Conservation (phyloP, 2,113 vertebrate genomes). For the Brachyhypopomus occidentalis region DNA sequence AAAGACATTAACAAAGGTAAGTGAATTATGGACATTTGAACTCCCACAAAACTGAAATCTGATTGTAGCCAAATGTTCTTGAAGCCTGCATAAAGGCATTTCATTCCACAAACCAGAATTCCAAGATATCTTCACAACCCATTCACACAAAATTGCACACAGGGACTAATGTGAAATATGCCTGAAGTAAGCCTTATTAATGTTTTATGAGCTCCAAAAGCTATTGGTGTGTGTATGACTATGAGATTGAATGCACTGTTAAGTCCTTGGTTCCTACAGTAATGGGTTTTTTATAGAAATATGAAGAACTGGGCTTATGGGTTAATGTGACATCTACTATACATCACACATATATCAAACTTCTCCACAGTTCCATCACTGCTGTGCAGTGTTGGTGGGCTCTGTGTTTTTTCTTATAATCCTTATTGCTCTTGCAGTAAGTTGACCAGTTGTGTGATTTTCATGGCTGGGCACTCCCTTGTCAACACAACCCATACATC, state of each 20-base stretch:
- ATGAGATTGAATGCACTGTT: constrained; percentile 20
- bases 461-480: background rate
- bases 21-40: too few species aligned
- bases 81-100: background rate
- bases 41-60: too few species aligned
- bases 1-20: too few species aligned
- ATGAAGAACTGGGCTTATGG: constrained; percentile 10
- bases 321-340: constrained; percentile 13
- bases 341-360: constrained; percentile 12
- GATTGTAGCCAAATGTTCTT: background rate
- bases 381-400: constrained; percentile 24
- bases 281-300: constrained; percentile 41
- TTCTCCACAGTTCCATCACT: background rate
- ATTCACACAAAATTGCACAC: background rate
- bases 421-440: background rate
- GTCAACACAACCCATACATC: background rate
- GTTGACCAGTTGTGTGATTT: background rate
- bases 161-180: background rate
- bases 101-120: background rate
- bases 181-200: background rate
- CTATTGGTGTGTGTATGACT: background rate
- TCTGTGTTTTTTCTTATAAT: constrained; percentile 50
- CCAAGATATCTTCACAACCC: too few species aligned
- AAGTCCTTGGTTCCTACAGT: constrained; percentile 18
- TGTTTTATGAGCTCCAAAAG: constrained; percentile 10